Evolutionary conservation across 2,888 invertebrate genomes (phyloP), one percentile per base, ranked within the genome.

Genomic region (Allophyes oxyacanthae): DNA sequence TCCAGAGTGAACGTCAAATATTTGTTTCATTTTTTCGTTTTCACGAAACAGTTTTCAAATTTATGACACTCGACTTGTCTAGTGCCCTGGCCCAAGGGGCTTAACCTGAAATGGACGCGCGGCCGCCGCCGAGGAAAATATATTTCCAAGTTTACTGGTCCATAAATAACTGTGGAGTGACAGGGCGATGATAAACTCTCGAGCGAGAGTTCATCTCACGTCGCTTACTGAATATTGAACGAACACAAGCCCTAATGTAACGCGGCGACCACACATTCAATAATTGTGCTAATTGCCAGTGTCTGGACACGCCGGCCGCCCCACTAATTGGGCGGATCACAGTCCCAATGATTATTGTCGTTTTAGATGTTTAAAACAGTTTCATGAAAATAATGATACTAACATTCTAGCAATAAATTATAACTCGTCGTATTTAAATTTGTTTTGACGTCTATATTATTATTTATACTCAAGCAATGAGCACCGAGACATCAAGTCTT

Each of bases 141-240:
- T 92, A 93, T 94, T 92, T 94, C 87, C 91, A 91, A 92, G 93
- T 93, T 93, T 91, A 93, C 93, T 92, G 91, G 88, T 84, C 87
- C 91, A 93, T 93, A 94, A 94, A 94, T 94, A 93, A 92, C 90
- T 75, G 87, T 84, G 85, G 91, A 93, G 92, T 94, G 93, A 93
- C 93, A 90, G 90, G 80, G 85, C 87, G 92, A 92, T 93, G 93
- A 94, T 93, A 92, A 92, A 92, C 91, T 90, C 87, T 78, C 82
- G 78, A 80, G 83, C 87, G 85, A 82, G 89, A 90, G 91, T 91
- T 90, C 90, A 90, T 91, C 90, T 88, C 88, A 80, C 84, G 79
- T 88, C 88, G 84, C 85, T 89, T 87, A 86, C 90, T 91, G 88
- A 90, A 90, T 91, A 89, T 90, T 90, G 86, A 90, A 86, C 86